Percentiles rank a stretch among this genome's conserved stretches.
These are phyloP conservation scores for Linnaemya tessellans DNA, from an alignment of 2,888 invertebrate genomes.

Conservation along the genomic window DNA sequence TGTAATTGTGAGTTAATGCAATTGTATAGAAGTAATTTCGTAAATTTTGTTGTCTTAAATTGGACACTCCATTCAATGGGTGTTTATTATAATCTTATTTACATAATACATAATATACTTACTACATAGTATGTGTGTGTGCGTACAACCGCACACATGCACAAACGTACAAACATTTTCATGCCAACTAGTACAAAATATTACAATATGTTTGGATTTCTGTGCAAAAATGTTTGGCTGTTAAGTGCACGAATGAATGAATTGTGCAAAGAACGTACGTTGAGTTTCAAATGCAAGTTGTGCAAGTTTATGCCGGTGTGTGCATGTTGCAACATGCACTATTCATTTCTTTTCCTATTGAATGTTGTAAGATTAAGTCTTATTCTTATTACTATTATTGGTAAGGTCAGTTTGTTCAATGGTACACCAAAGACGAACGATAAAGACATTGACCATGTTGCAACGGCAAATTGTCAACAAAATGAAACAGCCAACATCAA, in stretches of 20 bases:
- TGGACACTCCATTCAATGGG: slow-evolving; percentile 65
- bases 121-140: too few relatives aligned
- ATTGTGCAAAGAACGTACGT: background rate
- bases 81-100: slow-evolving; percentile 72
- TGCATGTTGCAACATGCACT: slow-evolving; percentile 52
- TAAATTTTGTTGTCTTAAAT: slow-evolving; percentile 70
- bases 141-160: too few relatives aligned
- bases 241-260: background rate
- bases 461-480: slow-evolving; percentile 65
- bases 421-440: slow-evolving; percentile 66
- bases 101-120: slow-evolving; percentile 61
- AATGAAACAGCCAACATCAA: slow-evolving; percentile 20
- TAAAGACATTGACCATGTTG: slow-evolving; percentile 69
- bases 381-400: slow-evolving; percentile 61
- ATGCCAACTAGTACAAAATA: slow-evolving; percentile 4
- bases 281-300: background rate
- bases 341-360: slow-evolving; percentile 58
- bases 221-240: slow-evolving; percentile 13
- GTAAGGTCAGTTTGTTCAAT: slow-evolving; percentile 71
- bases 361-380: slow-evolving; percentile 64
- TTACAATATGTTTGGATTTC: slow-evolving; percentile 27
- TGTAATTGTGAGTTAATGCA: slow-evolving; percentile 58
- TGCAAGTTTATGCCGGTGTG: slow-evolving; percentile 52
- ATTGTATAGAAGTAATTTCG: slow-evolving; percentile 67
- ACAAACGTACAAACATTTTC: background rate